Evolutionary conservation across 1,140 invertebrate species (phyloP).

Genomic region (Habropoda laboriosa): DNA sequence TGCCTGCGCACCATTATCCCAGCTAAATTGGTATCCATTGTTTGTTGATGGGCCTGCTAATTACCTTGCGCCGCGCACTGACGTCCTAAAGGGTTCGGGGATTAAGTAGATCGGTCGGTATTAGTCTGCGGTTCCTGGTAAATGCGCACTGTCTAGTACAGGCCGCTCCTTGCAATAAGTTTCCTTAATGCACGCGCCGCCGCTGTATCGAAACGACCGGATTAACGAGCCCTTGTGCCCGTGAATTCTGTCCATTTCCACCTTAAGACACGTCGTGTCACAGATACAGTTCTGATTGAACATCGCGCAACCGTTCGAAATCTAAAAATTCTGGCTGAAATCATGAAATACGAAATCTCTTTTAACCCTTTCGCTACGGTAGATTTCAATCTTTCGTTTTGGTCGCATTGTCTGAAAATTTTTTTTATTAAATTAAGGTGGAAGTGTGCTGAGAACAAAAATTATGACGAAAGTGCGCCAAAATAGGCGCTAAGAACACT

Average conservation of each 20-base stretch:
- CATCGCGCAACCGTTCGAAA: too few relatives aligned
- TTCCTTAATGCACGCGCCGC: conserved; percentile 62
- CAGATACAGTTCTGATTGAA: not conserved
- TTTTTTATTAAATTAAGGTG: too few relatives aligned
- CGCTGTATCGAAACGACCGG: conserved; percentile 56
- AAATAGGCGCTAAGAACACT: too few relatives aligned
- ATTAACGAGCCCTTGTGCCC: conserved; percentile 16
- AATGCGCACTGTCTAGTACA: conserved; percentile 64
- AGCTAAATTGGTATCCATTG: conserved; percentile 72
- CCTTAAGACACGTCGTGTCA: not conserved
- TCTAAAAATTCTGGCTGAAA: too few relatives aligned
- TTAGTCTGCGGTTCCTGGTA: conserved; percentile 65
- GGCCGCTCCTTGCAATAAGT: conserved; percentile 63
- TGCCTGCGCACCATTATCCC: conserved; percentile 60
- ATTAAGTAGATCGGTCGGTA: conserved; percentile 69
- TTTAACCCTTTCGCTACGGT: too few relatives aligned
- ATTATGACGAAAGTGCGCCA: too few relatives aligned
- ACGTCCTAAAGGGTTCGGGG: conserved; percentile 64
- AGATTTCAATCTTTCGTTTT: too few relatives aligned
- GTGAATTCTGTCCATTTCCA: not conserved
- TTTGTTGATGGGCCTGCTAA: conserved; percentile 69
- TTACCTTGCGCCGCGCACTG: conserved; percentile 65
- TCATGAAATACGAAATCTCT: too few relatives aligned
- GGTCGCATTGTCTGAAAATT: too few relatives aligned
- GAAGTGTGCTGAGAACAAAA: too few relatives aligned